phyloP scores from a whole-genome alignment of 2,797 vertebrate species.

The Lepus oiostolus region DNA sequence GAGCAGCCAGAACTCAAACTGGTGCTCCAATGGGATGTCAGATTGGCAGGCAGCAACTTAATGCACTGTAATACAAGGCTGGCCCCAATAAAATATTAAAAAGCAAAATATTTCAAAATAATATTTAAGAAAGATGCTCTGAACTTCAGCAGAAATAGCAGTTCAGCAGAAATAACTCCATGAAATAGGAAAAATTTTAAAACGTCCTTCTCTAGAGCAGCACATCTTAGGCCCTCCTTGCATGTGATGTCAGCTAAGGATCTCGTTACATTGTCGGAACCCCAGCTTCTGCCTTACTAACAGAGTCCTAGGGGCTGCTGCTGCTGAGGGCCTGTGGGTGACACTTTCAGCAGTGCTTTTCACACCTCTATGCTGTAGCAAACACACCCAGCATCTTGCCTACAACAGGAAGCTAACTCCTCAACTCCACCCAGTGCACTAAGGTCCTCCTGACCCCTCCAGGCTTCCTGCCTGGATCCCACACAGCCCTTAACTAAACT shows the following conservation, averaged over 20 bases:
- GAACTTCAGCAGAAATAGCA: background rate
- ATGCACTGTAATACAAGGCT: too few relatives aligned
- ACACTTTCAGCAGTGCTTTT: background rate
- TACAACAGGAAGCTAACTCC: background rate
- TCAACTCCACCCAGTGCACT: background rate
- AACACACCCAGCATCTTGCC: background rate
- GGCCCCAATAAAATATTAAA: background rate
- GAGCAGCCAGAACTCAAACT: too few relatives aligned
- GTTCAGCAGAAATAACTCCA: background rate
- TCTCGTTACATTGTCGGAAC: background rate
- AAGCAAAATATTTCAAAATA: conserved; percentile 32
- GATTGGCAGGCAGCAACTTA: too few relatives aligned
- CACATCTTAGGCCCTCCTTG: background rate
- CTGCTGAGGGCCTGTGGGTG: background rate
- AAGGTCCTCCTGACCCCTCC: background rate
- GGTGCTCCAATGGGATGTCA: too few relatives aligned
- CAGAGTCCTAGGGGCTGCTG: background rate
- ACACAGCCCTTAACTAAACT: too few relatives aligned
- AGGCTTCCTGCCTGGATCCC: background rate
- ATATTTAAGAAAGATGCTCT: background rate
- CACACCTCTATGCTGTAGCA: background rate
- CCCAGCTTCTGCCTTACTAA: background rate
- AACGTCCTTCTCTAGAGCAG: background rate
- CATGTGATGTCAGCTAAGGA: background rate
- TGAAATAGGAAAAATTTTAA: background rate